Evolutionary conservation across 2,888 invertebrate species (phyloP), one percentile per base, ranked within the genome.

Genomic region (Drosophila birchii): DNA sequence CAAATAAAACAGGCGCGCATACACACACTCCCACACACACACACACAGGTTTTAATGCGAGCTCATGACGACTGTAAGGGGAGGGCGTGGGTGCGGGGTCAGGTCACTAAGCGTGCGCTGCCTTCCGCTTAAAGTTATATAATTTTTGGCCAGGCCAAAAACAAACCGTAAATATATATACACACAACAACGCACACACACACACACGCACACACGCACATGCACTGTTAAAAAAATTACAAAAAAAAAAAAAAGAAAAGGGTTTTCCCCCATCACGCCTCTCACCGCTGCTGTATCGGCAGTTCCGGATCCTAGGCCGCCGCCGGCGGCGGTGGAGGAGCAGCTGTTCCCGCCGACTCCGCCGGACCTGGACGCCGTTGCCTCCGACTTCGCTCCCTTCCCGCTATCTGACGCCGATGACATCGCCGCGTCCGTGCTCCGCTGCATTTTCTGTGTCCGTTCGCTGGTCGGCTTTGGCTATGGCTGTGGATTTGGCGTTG

Each of bases 71-170:
- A 85, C 70, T 77, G 56, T 18, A 34, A 44, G 38, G 34, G n/a
- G 32, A 53, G 20, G 26, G 53, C 32, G 38, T 44, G 9, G 56
- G 45, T 18, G 39, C 43, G 43, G 23, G 23, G 32, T 3, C n/a
- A 68, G 68, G 79, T 76, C 76, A 81, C 75, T 57, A 80, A 78
- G 76, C 70, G 73, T 82, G 80, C 78, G 72, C 76, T 81, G 71
- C 49, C 62, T 49, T 47, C 36, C 54, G 51, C 44, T 64, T 75
- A 75, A 55, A 60, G 78, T 83, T 83, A 83, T 83, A 87, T 83
- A 83, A 83, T 85, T 55, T 64, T 74, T 41, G 70, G 36, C 45
- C 61, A 71, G 41, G 57, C 59, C 68, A 57, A 55, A 74, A 55
- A 75, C 51, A 71, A 77, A 72, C 53, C 43, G 38, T 39, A 51